phyloP scores from a whole-genome alignment of 2,888 invertebrate species.

The Hipparchia semele region DNA sequence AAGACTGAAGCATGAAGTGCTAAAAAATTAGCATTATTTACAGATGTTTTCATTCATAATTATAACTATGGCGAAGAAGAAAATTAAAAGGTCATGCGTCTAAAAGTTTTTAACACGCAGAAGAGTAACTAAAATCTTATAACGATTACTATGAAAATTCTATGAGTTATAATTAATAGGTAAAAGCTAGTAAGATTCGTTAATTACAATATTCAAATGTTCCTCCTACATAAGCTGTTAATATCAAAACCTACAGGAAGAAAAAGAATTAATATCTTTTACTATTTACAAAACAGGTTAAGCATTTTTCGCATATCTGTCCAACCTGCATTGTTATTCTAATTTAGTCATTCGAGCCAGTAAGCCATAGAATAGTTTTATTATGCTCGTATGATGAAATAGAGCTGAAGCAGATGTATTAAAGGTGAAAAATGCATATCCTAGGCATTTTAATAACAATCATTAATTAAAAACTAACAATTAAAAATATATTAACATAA shows the following conservation, averaged over 20 bases:
- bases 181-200: not conserved
- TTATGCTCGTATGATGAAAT: not conserved
- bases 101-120: not conserved
- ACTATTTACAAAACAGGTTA: not conserved
- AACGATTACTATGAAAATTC: not conserved
- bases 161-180: not conserved
- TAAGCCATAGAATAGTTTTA: not conserved
- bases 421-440: conserved; percentile 14
- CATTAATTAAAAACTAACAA: not conserved
- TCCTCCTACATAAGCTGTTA: conserved; percentile 3
- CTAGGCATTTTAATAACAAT: conserved; percentile 1
- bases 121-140: not conserved
- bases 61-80: not conserved
- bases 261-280: not conserved
- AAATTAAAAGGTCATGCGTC: conserved; percentile 5
- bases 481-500: not conserved
- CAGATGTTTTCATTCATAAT: not conserved
- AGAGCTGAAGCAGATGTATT: not conserved
- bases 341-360: not conserved
- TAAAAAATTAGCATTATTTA: not conserved
- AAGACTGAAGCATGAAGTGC: not conserved
- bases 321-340: too few relatives aligned
- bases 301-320: not conserved
- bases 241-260: not conserved
- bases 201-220: not conserved